These are phyloP conservation scores for human (Homo sapiens) DNA, from an alignment of 2,113 vertebrate genomes.

Conservation along the genomic window DNA sequence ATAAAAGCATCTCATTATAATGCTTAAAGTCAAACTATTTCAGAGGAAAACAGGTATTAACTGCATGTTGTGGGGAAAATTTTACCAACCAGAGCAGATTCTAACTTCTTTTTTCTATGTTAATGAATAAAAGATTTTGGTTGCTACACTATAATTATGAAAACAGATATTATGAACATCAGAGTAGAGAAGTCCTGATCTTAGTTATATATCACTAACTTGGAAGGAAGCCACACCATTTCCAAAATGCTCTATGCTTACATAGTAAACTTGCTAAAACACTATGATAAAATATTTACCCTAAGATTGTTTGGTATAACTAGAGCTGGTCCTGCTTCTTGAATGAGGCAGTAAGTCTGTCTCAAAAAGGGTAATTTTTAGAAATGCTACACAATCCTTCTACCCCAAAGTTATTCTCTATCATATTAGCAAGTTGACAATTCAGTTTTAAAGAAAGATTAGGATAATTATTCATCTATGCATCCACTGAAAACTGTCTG, in stretches of 20 bases:
- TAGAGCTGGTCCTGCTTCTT: background rate
- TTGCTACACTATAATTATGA: background rate
- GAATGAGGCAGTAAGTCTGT: background rate
- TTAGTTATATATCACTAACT: background rate
- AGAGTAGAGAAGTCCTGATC: background rate
- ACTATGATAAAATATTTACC: background rate
- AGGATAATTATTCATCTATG: background rate
- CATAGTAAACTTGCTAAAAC: background rate
- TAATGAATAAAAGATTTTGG: background rate
- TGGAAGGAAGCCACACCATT: background rate
- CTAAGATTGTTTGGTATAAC: background rate
- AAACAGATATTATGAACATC: background rate
- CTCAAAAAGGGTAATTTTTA: background rate
- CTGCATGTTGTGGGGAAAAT: background rate
- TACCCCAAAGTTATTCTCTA: background rate
- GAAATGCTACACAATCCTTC: conserved; percentile 38
- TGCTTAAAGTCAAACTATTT: background rate
- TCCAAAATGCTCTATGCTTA: conserved; percentile 28
- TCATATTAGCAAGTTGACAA: background rate
- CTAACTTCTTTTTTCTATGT: background rate
- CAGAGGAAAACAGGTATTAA: background rate
- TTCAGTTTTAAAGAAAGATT: conserved; percentile 9
- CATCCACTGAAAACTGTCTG: background rate
- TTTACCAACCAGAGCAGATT: background rate
- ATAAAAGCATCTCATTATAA: background rate